Evolutionary conservation across 2,113 vertebrate species (phyloP).

Genomic region (Trichechus manatus): DNA sequence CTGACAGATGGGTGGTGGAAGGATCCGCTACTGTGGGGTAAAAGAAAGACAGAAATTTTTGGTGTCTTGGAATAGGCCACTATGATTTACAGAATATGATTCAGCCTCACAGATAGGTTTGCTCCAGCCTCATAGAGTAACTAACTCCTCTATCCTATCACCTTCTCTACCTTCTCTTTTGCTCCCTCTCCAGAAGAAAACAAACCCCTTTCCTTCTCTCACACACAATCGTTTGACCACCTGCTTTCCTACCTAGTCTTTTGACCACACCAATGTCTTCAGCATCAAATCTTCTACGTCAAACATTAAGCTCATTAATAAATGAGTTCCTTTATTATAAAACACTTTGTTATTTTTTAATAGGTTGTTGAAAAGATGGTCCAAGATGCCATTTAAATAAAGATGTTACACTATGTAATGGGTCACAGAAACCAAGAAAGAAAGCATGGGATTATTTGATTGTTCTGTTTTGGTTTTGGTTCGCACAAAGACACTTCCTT

Average conservation of each 20-base stretch:
- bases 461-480: background rate
- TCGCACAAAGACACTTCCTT: background rate
- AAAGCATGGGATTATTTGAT: background rate
- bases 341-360: constrained; percentile 1
- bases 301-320: too few relatives aligned
- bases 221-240: fast-evolving
- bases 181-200: background rate
- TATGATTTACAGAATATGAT: background rate
- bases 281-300: background rate
- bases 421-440: constrained; percentile 27
- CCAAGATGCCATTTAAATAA: constrained; percentile 55
- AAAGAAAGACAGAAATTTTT: background rate
- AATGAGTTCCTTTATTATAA: background rate
- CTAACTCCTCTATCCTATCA: background rate
- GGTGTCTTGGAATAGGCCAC: background rate
- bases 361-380: constrained; percentile 29
- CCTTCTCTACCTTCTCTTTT: too few relatives aligned
- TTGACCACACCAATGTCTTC: background rate
- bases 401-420: constrained; percentile 33
- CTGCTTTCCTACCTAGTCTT: background rate
- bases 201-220: too few relatives aligned
- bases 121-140: background rate
- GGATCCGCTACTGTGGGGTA: background rate
- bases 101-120: background rate
- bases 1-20: background rate